A percentile compares a stretch with the other conserved stretches of the same genome.
phyloP scores from a whole-genome alignment of 2,113 vertebrate species.

The Typhlomys cinereus region DNA sequence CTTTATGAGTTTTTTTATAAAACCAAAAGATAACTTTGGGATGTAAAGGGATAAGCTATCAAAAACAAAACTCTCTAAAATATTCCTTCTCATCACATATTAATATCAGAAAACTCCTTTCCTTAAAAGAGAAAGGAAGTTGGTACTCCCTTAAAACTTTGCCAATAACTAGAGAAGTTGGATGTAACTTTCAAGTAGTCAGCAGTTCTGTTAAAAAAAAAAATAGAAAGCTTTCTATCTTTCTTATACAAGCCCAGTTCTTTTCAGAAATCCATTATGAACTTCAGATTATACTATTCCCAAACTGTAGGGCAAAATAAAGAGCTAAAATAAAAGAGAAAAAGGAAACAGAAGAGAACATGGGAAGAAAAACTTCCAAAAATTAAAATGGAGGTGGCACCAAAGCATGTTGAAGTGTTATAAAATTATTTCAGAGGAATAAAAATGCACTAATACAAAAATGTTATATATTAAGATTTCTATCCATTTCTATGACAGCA shows the following conservation, averaged over 20 bases:
- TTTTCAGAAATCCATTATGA: not conserved
- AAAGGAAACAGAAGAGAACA: not conserved
- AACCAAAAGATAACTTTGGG: conserved; percentile 8
- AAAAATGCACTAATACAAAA: not conserved
- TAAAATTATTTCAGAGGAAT: conserved; percentile 40
- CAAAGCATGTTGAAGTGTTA: not conserved
- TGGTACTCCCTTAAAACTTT: not conserved
- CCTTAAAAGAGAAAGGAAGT: not conserved
- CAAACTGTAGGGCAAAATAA: not conserved
- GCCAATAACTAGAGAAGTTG: not conserved
- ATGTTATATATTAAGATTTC: not conserved
- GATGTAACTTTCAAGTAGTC: not conserved
- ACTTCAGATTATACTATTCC: not conserved
- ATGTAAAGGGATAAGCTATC: not conserved
- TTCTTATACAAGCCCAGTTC: not conserved
- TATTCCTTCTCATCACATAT: not conserved
- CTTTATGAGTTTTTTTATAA: not conserved
- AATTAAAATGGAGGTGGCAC: too few species aligned
- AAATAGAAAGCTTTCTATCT: not conserved
- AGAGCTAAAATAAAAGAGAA: not conserved
- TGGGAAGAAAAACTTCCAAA: not conserved
- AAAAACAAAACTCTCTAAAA: not conserved
- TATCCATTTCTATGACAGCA: not conserved
- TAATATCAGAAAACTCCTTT: not conserved
- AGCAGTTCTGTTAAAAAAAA: not conserved